Base-by-base conservation (phyloP, 2,888 invertebrate species). In the Nomada fucata region DNA sequence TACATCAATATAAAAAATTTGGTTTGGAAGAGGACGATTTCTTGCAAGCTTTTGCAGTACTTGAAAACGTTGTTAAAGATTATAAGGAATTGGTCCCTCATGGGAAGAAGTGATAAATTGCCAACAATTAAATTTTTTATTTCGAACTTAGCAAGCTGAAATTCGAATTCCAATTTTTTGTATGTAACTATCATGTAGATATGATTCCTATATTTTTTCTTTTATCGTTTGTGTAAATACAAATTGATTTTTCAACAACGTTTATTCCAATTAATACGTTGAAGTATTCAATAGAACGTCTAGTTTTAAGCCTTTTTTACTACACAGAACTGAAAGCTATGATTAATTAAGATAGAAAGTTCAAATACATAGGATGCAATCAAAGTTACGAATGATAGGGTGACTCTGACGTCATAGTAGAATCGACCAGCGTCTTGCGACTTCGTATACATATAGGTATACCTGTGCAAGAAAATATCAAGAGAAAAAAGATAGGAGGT, bases 1-100 rank as follows among this genome's bases (percentile, higher is more conserved):
- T 95, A 53, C 95, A 95, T 91, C 95, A 94, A 78, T 95, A 95
- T 86, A 93, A 92, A 82, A 94, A 94, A 79, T 94, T 92, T 88
- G 94, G 94, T 52, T 88, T 95, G 53, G 93, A 94, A 79, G 94
- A 94, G 57, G 92, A 94, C 55, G 94, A 94, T 82, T 95, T 95
- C 89, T 87, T 94, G 61, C 90, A 93, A 82, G 92, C 94, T n/a
- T 95, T 95, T 90, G 94, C 94, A 55, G 93, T 93, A 88, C 83
- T 94, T 79, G 95, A 95, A 91, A 94, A 92, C 86, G 88, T 94
- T 76, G 90, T 94, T 50, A 92, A 94, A 84, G 90, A 92, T 80
- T 95, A 95, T 86, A 94, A 94, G 79, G 91, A 90, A 80, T 59
- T 86, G 26, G 61, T 23, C 65, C 20, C 59, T 70, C 42, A 74